These are phyloP conservation scores for Pteropus alecto DNA, from an alignment of 2,113 vertebrate species.

Conservation along the genomic window DNA sequence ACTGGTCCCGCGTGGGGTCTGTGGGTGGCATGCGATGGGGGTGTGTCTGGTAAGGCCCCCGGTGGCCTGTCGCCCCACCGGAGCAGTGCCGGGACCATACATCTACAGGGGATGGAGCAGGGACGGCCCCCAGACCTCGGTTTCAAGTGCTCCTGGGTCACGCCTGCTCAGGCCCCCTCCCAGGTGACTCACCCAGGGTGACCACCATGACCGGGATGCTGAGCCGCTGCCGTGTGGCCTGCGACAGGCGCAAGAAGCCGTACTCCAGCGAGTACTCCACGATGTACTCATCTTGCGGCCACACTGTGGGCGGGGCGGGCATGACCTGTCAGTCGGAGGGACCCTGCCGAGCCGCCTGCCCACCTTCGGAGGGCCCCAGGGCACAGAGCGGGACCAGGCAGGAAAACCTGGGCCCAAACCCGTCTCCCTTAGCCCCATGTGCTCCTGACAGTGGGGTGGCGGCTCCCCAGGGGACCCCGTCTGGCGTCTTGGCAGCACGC, in stretches of 20 bases:
- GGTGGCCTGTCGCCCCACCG: neutral
- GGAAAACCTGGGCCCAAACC: neutral
- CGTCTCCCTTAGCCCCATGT: neutral
- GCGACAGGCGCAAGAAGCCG: slow-evolving; percentile 96
- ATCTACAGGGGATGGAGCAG: neutral
- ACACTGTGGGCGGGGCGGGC: slow-evolving; percentile 81
- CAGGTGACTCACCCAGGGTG: slow-evolving; percentile 90
- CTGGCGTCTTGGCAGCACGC: slow-evolving; percentile 59
- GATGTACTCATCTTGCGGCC: slow-evolving; percentile 98
- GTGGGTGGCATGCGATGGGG: rapidly evolving
- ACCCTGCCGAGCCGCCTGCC: neutral
- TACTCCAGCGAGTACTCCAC: slow-evolving; percentile 98
- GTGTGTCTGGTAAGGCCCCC: neutral
- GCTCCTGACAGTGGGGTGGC: neutral
- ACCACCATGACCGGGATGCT: slow-evolving; percentile 99
- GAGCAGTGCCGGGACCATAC: neutral
- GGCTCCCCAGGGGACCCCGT: neutral
- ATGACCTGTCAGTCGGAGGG: neutral
- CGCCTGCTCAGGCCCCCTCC: neutral
- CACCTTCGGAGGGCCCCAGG: neutral
- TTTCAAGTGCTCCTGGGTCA: neutral
- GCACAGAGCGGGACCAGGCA: no score
- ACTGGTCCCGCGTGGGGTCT: slow-evolving; percentile 95
- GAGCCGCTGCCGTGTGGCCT: slow-evolving; percentile 94
- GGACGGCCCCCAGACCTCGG: neutral